Evolutionary conservation across 2,113 vertebrate species (phyloP).

Genomic region (Microcebus ravelobensis): DNA sequence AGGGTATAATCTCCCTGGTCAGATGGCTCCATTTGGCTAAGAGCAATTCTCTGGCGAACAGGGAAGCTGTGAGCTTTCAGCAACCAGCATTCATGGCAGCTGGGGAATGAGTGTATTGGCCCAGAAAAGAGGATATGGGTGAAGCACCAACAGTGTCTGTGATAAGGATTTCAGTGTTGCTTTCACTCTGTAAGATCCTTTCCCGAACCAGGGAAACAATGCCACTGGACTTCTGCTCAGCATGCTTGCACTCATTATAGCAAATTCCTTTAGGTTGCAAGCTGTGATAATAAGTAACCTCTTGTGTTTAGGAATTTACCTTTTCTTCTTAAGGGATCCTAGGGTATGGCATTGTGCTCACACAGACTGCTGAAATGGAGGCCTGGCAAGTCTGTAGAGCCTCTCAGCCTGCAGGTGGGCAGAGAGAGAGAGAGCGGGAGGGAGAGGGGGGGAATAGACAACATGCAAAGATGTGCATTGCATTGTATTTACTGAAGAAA

Average conservation of each 20-base stretch:
- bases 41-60: slow-evolving; percentile 32
- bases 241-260: background rate
- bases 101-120: background rate
- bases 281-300: background rate
- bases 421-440: background rate
- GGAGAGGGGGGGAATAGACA: background rate
- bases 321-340: slow-evolving; percentile 8
- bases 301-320: background rate
- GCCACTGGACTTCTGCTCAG: background rate
- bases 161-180: background rate
- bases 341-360: background rate
- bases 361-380: background rate
- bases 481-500: slow-evolving; percentile 1
- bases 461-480: background rate
- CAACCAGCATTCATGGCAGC: background rate
- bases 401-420: background rate
- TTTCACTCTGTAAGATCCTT: background rate
- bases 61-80: background rate
- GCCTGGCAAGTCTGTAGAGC: background rate
- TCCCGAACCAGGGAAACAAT: background rate
- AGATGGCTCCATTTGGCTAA: background rate
- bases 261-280: slow-evolving; percentile 12
- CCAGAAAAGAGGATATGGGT: background rate
- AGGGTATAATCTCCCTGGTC: background rate
- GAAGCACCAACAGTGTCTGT: background rate